Base-by-base conservation (phyloP, 1,140 invertebrate species). In the Phymastichus coffea region DNA sequence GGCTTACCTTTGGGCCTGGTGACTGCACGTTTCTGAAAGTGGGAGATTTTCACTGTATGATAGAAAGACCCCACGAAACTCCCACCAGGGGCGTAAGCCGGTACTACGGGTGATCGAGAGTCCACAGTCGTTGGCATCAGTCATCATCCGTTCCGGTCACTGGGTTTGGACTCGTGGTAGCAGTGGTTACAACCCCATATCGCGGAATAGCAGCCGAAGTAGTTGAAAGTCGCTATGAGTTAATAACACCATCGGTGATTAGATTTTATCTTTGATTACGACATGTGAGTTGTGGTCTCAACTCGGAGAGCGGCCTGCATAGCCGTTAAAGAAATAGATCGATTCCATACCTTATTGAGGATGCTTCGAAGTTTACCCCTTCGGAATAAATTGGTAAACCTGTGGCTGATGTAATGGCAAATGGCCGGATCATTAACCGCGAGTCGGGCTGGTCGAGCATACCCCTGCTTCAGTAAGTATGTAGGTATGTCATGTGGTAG, bases 281-380 rank as follows among this genome's bases (percentile, higher is more conserved):
- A 56, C 54, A 30, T 30, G 54, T 56, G 54, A 46, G 54, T 25
- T 56, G 54, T 41, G 37, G 35, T 38, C 22, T 35, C 54, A 56
- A 25, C 54, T 46, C 40, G 54, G 41, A n/a, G n/a, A n/a, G n/a
- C n/a, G n/a, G n/a, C n/a, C n/a, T n/a, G n/a, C n/a, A n/a, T n/a
- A n/a, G n/a, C n/a, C n/a, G n/a, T n/a, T n/a, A n/a, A n/a, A n/a
- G n/a, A n/a, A n/a, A n/a, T n/a, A n/a, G n/a, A n/a, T n/a, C n/a
- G n/a, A n/a, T n/a, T n/a, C n/a, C n/a, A n/a, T n/a, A n/a, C n/a
- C n/a, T n/a, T n/a, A n/a, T n/a, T n/a, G n/a, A n/a, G n/a, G n/a
- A n/a, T n/a, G n/a, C n/a, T n/a, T n/a, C n/a, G n/a, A n/a, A n/a
- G n/a, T n/a, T n/a, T n/a, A n/a, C n/a, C n/a, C n/a, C n/a, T n/a